Evolutionary conservation across 2,888 invertebrate genomes (phyloP), one percentile per base, ranked within the genome.

Genomic region (Stictocephala bisonia): DNA sequence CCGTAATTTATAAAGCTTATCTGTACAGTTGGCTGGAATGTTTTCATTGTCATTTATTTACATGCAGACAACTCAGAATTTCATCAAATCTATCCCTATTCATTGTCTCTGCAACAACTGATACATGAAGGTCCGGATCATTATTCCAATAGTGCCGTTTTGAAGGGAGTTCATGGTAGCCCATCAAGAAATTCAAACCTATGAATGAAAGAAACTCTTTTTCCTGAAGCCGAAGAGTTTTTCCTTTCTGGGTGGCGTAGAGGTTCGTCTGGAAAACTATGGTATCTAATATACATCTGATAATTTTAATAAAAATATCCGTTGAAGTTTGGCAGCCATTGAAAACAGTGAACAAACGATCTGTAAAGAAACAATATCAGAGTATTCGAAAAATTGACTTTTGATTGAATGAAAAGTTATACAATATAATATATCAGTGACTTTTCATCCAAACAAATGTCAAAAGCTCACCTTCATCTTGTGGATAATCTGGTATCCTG

Each of bases 121-220:
- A 4, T 7, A 41, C 40, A 13, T 26, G 3, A 1, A 66, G 24
- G 26, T 66, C 66, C 1, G 3, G 4, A 20, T 2, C 13, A 2
- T 20, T 4, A 22, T 6, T 24, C 66, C 66, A 66, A 15, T 66
- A 66, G 44, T 66, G 11, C 13, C 22, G 20, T 20, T n/a, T 18
- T 3, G 15, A 18, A 13, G 66, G 66, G 1, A 66, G 15, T 18
- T 20, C 7, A 24, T 66, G 40, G 44, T 66, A 66, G 2, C 66
- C 66, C 66, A 66, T 66, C 4, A 66, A 2, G 41, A 66, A 66
- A 22, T 66, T 66, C 24, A 66, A 41, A 15, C 31, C 31, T 9
- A 27, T 56, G 6, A 44, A 44, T 44, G 44, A 6, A 6, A 44
- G 44, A 20, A n/a, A n/a, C n/a, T n/a, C n/a, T n/a, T n/a, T n/a